phyloP scores from a whole-genome alignment of 1,140 invertebrate genomes.

The Hycleus phaleratus region DNA sequence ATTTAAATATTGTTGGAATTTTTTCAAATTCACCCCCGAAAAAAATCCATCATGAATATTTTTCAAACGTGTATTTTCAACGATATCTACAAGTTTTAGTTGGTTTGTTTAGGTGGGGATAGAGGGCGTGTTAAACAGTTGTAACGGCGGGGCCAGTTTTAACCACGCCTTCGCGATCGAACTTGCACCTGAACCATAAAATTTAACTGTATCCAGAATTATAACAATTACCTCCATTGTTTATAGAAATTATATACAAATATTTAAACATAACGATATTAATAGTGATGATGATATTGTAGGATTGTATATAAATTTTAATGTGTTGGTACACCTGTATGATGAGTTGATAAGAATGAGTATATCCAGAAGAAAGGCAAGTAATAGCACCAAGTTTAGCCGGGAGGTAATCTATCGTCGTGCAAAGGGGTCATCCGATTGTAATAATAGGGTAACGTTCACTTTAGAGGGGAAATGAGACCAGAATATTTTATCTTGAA shows the following conservation, averaged over 20 bases:
- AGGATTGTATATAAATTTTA: not conserved
- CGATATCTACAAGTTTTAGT: too few relatives aligned
- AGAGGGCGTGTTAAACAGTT: constrained; percentile 27
- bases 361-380: not conserved
- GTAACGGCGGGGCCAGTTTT: constrained; percentile 25
- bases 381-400: constrained; percentile 1
- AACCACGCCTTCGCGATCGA: constrained; percentile 33
- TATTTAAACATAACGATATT: too few relatives aligned
- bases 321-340: too few relatives aligned
- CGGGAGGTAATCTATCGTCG: constrained; percentile 22
- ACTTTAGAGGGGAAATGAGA: constrained; percentile 28
- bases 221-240: too few relatives aligned
- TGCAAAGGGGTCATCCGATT: constrained; percentile 31
- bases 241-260: too few relatives aligned
- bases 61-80: too few relatives aligned
- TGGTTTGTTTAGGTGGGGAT: constrained; percentile 15
- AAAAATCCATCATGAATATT: too few relatives aligned
- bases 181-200: constrained; percentile 30
- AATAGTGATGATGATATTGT: too few relatives aligned
- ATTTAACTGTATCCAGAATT: not conserved
- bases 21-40: too few relatives aligned
- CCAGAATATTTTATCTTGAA: constrained; percentile 32
- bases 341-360: too few relatives aligned
- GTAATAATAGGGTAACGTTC: constrained; percentile 27
- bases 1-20: too few relatives aligned